phyloP scores from a whole-genome alignment of 2,888 invertebrate genomes.

The Loripinus fragilis region DNA sequence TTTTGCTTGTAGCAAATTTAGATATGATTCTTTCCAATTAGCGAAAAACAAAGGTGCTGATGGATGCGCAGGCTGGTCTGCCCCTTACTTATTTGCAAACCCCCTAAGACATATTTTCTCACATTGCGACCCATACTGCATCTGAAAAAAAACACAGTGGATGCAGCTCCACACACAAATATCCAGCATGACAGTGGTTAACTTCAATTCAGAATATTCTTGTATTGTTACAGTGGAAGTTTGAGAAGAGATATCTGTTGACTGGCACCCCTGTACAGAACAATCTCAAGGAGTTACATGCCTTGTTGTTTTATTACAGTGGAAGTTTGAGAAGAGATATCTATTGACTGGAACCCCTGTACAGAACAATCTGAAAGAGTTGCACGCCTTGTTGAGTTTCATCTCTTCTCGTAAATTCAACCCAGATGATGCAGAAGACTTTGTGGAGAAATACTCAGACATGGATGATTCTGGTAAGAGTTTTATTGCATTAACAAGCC shows the following conservation, averaged over 20 bases:
- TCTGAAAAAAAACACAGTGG: too few relatives aligned
- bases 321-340: conserved; percentile 72
- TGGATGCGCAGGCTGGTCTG: too few relatives aligned
- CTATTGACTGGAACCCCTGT: conserved; percentile 84
- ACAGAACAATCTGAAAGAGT: conserved; percentile 84
- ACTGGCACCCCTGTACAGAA: conserved; percentile 85
- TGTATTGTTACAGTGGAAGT: conserved; percentile 77
- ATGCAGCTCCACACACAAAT: too few relatives aligned
- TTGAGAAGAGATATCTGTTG: conserved; percentile 77
- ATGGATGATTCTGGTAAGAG: conserved; percentile 11
- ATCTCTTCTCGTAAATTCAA: conserved; percentile 77
- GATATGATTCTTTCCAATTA: too few relatives aligned
- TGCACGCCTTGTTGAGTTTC: conserved; percentile 83
- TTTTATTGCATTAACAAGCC: too few relatives aligned
- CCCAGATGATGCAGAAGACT: conserved; percentile 71
- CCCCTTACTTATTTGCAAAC: too few relatives aligned
- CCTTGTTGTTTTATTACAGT: conserved; percentile 79
- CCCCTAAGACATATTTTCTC: too few relatives aligned
- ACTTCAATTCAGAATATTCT: too few relatives aligned
- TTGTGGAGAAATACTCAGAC: conserved; percentile 74
- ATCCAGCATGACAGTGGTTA: too few relatives aligned
- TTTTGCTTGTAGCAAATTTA: too few relatives aligned
- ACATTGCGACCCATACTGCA: too few relatives aligned
- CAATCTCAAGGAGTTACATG: conserved; percentile 83
- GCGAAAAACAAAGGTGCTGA: too few relatives aligned